A percentile compares a stretch with the other conserved stretches of the same genome.
Evolutionary conservation across 2,888 invertebrate genomes (phyloP).

Genomic region (Trissolcus brochymenae): DNA sequence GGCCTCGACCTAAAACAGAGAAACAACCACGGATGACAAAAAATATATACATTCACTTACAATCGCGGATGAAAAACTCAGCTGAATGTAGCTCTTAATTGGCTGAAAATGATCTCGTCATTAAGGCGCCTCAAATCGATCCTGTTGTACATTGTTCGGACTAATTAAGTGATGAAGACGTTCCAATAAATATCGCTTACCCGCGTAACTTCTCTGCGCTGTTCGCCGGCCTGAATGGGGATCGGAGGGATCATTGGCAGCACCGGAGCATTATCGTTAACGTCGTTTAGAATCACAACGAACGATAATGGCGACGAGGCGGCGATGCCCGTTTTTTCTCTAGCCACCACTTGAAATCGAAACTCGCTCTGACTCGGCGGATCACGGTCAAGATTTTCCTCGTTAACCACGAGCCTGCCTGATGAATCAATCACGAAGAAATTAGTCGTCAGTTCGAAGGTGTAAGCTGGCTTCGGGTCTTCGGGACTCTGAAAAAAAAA

Average conservation of each 20-base stretch:
- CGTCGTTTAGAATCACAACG: slow-evolving; percentile 86
- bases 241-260: slow-evolving; percentile 89
- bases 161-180: slow-evolving; percentile 1
- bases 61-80: too few relatives aligned
- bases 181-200: slow-evolving; percentile 74
- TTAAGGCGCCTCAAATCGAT: too few relatives aligned
- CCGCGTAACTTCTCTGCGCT: slow-evolving; percentile 82
- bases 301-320: slow-evolving; percentile 90
- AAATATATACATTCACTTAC: background rate
- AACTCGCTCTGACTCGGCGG: slow-evolving; percentile 90
- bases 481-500: slow-evolving; percentile 89
- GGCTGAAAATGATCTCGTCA: slow-evolving; percentile 1
- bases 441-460: slow-evolving; percentile 89
- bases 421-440: slow-evolving; percentile 87
- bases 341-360: slow-evolving; percentile 91
- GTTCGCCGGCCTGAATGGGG: slow-evolving; percentile 87
- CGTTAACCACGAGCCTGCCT: slow-evolving; percentile 86
- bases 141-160: background rate
- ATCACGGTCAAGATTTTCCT: slow-evolving; percentile 90
- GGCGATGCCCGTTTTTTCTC: slow-evolving; percentile 86
- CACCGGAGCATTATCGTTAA: slow-evolving; percentile 91
- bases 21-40: background rate
- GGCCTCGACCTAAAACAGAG: slow-evolving; percentile 81
- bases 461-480: slow-evolving; percentile 87
- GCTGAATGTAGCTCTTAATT: too few relatives aligned